These are phyloP conservation scores for Apeira syringaria DNA, from an alignment of 2,888 invertebrate genomes.

Conservation along the genomic window DNA sequence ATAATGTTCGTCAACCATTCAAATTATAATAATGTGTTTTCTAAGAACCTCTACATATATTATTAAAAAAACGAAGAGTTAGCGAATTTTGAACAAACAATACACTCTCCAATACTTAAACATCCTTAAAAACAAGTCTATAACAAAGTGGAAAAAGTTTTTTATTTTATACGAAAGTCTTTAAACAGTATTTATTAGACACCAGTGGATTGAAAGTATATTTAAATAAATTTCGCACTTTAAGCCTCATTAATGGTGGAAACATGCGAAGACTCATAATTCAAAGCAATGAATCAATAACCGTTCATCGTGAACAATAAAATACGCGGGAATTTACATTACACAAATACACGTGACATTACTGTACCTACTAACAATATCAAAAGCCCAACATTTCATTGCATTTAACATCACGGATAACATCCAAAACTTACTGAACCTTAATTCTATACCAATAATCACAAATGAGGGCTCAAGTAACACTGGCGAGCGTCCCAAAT, in stretches of 20 bases:
- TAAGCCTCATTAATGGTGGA: slow-evolving; percentile 31
- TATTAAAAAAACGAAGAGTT: no score
- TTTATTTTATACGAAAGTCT: no score
- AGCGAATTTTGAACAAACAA: no score
- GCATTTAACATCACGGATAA: slow-evolving; percentile 59
- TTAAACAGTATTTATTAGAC: no score
- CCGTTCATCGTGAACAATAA: slow-evolving; percentile 63
- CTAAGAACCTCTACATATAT: no score
- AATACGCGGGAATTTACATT: slow-evolving; percentile 65
- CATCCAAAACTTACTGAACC: slow-evolving; percentile 21
- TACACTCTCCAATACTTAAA: no score
- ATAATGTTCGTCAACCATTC: no score
- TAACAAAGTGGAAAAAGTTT: no score
- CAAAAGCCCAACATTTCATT: slow-evolving; percentile 64
- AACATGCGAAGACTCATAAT: slow-evolving; percentile 37
- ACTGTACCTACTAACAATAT: slow-evolving; percentile 68
- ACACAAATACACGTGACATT: slow-evolving; percentile 64
- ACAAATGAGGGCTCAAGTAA: slow-evolving; percentile 37
- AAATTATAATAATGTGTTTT: no score
- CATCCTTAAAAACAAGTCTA: no score
- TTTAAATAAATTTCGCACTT: no score
- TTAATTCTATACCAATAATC: neutral
- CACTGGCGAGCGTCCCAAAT: slow-evolving; percentile 30
- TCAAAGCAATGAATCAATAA: slow-evolving; percentile 59
- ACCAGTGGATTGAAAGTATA: no score